Percentiles rank a stretch among this genome's conserved stretches.
Evolutionary conservation across 2,113 vertebrate genomes (phyloP).

Genomic region (Himantopus leucocephalus): DNA sequence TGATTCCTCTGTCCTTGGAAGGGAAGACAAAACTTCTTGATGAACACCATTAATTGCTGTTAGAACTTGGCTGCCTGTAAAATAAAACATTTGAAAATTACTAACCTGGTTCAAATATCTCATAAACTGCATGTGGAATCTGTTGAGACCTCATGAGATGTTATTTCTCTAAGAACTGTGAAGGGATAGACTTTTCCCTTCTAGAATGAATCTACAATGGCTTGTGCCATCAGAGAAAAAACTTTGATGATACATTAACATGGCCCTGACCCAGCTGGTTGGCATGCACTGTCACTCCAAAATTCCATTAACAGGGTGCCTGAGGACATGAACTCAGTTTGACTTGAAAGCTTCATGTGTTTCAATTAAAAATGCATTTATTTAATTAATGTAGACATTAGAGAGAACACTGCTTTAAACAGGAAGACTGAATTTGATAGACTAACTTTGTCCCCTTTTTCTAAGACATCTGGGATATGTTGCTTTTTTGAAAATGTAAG

Average conservation of each 20-base stretch:
- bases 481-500: neutral
- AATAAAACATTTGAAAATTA: neutral
- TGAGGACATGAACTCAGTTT: slow-evolving; percentile 66
- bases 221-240: slow-evolving; percentile 39
- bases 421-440: slow-evolving; percentile 19
- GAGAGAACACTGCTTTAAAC: slow-evolving; percentile 35
- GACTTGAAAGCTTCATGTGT: slow-evolving; percentile 54
- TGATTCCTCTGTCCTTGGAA: neutral
- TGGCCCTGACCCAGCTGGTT: slow-evolving; percentile 49
- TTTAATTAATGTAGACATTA: slow-evolving; percentile 68
- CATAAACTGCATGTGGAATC: neutral
- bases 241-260: slow-evolving; percentile 34
- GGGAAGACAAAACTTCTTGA: neutral
- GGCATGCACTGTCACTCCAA: slow-evolving; percentile 16
- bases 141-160: neutral
- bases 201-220: neutral
- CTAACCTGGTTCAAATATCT: neutral
- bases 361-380: slow-evolving; percentile 70
- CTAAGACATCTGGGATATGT: neutral
- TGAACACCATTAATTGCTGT: neutral
- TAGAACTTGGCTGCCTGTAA: neutral
- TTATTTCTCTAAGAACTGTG: neutral
- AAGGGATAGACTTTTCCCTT: neutral
- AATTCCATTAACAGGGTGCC: slow-evolving; percentile 64
- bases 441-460: neutral